Base-by-base conservation (phyloP, 1,140 invertebrate species). In the Bombus sibiricus region DNA sequence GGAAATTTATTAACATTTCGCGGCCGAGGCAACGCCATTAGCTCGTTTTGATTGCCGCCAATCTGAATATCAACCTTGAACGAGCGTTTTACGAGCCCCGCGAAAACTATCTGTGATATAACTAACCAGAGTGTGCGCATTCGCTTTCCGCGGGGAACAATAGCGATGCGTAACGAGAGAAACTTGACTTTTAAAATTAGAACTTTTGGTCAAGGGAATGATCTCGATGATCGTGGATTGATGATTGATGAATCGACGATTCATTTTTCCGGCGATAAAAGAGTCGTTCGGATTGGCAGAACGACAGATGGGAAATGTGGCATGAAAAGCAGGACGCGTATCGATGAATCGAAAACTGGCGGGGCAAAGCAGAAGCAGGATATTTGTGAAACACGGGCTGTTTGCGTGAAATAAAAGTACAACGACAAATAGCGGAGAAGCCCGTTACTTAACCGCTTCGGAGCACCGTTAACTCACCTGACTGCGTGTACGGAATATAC, bases 391-490 rank as follows among this genome's bases (percentile, higher is more conserved):
- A 83, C 86, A 84, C 59, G 90, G 91, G 91, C 57, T 91, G 83
- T 80, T 83, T 53, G 85, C 87, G 88, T 86, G 74, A 90, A 89
- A 91, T 89, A 92, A 91, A 92, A 91, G 86, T 89, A 89, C 81
- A 59, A 88, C 85, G 87, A 86, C 87, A 92, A 92, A 93, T 93
- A 91, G 89, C 78, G 88, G 83, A 84, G 91, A 93, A 87, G 92
- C 87, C 94, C 94, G 94, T 95, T 95, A 95, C 92, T 95, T 95
- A 94, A 95, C 95, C 94, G 94, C 92, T 92, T 83, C 87, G 66
- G 90, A 92, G 92, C 92, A 95, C 95, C 95, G 94, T 95, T 95
- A 95, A 92, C 93, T 95, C 94, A 95, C 93, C 94, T 95, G 94
- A 90, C 93, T 91, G 89, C 93, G 92, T 93, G 93, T 91, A 92